Evolutionary conservation across 2,113 vertebrate species (phyloP), one percentile per base, ranked within the genome.

Genomic region (Porphyrio hochstetteri): DNA sequence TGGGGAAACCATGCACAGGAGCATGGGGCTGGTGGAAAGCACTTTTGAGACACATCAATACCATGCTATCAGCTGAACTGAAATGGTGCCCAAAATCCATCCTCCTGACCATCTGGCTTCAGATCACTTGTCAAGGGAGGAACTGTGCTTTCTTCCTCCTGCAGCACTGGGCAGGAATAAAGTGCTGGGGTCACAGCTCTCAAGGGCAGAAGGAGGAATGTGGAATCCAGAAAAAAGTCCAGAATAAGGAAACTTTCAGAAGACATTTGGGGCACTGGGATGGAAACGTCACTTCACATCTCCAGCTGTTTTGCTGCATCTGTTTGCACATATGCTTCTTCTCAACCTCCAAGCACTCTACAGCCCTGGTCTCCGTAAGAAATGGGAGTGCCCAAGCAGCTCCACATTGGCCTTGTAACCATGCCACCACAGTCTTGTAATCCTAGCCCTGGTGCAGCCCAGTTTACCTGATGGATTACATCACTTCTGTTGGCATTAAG

Each of bases 291-390:
- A 65, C 28, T 55, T 77, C 31, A 70, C 44, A 44, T 50, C 28
- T 76, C 63, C 42, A 29, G 20, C n/a, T 4, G 1, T 46, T 78
- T 59, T 70, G 21, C 52, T 78, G 65, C 38, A 67, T 21, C 18
- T 46, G 35, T 69, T 42, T 76, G 56, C 23, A 76, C 67, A 29
- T 23, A 31, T 1, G 0, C 20, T 72, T 55, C 67, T 83, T 42
- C 60, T 65, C 57, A 81, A 4, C 11, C 16, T 64, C 61, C 7
- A 3, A 1, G 8, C 0, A 0, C 40, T 48, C 90, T 35, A 24
- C 4, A 3, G 56, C 24, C 52, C 29, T 0, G 1, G 33, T 5
- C 11, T 7, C 67, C 0, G 3, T 55, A 36, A 33, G 60, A 60
- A 77, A 74, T 3, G 18, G 46, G 59, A 85, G 31, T 25, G 38